Evolutionary conservation across 2,888 invertebrate species (phyloP), one percentile per base, ranked within the genome.

Genomic region (Apotomis turbidana): DNA sequence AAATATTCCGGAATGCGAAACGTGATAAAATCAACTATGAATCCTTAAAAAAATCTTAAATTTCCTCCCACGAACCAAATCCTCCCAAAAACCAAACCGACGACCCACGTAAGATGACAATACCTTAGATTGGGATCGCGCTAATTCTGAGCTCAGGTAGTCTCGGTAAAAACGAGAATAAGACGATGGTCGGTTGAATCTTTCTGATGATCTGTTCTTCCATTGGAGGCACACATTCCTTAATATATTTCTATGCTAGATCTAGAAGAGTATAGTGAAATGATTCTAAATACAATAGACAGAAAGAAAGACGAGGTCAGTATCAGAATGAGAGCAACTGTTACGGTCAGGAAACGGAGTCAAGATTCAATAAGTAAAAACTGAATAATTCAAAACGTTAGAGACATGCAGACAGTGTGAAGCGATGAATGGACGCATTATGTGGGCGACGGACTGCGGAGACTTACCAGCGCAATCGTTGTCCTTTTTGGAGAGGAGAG

Each of bases 401-500:
- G 15, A 38, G 62, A 52, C 64, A 78, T 76, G 78, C 76, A 78
- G 76, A 75, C 74, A 76, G 74, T 64, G 74, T 77, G 74, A 74
- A 77, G 77, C 76, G 63, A 80, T 82, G 78, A 80, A 80, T 80
- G 77, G 76, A 73, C 49, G 70, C 78, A 77, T 80, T 80, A 76
- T 77, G 78, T 74, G 66, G 68, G 74, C 66, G 67, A 66, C 74
- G 66, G 76, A 71, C 54, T 72, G 59, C 64, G 51, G 68, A 74
- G 63, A 88, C 92, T 90, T 80, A 93, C 92, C 92, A 79, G 79
- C 81, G 80, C 90, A 90, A 79, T 92, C 87, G 82, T 86, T 87
- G 79, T 90, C 91, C 85, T 87, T 93, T 78, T 94, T 94, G 78
- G 94, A 95, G 80, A 95, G 95, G 77, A 95, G 93, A 68, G 95